A percentile compares a stretch with the other conserved stretches of the same genome.
These are phyloP conservation scores for Mimachlamys varia DNA, from an alignment of 2,888 invertebrate species.

Conservation along the genomic window DNA sequence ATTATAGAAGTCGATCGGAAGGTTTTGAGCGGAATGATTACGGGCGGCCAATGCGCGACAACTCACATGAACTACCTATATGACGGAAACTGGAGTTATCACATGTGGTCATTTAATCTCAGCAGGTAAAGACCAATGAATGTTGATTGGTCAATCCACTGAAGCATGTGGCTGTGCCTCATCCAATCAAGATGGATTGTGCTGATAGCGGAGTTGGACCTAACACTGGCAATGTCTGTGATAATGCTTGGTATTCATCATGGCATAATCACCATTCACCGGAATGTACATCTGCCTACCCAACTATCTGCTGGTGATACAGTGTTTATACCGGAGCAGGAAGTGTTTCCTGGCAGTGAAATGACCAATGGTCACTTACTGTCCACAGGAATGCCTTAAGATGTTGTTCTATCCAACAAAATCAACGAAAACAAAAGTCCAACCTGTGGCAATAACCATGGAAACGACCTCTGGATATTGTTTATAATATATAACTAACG, in stretches of 20 bases:
- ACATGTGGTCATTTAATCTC: neutral
- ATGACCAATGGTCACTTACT: neutral
- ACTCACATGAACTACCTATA: constrained; percentile 47
- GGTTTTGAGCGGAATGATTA: constrained; percentile 53
- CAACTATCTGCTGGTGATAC: neutral
- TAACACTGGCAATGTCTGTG: constrained; percentile 17
- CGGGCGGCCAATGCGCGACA: constrained; percentile 41
- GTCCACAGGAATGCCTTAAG: constrained; percentile 33
- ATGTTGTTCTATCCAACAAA: constrained; percentile 29
- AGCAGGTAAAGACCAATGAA: neutral
- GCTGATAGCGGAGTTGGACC: constrained; percentile 9
- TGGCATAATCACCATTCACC: neutral
- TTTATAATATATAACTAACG: neutral
- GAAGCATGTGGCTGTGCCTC: neutral
- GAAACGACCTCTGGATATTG: neutral
- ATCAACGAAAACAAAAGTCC: neutral
- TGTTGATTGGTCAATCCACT: neutral
- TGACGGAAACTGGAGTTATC: constrained; percentile 1
- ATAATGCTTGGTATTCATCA: neutral
- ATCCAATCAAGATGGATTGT: constrained; percentile 24
- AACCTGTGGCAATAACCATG: neutral
- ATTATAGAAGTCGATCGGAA: constrained; percentile 45
- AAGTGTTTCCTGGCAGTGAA: neutral
- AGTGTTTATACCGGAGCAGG: neutral
- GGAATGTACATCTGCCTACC: neutral